Conservation (phyloP, 2,797 vertebrate species). For the Mycteria americana region DNA sequence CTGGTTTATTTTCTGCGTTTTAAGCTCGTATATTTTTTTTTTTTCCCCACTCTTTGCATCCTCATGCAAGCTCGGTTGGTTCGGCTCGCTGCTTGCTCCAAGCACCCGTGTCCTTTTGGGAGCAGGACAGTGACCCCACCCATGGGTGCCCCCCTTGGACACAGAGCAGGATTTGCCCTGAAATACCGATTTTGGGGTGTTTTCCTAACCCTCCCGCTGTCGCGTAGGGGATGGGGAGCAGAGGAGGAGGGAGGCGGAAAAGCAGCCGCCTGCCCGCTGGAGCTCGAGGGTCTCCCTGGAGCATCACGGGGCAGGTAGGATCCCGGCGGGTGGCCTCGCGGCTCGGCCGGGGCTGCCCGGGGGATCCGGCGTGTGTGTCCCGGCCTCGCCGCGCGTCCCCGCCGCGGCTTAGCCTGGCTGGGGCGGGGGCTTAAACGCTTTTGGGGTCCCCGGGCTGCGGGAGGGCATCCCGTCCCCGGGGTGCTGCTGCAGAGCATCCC, state of each 20-base stretch:
- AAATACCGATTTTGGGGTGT: background rate
- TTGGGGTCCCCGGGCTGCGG: background rate
- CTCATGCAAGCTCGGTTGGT: background rate
- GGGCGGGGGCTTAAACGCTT: background rate
- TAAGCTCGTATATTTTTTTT: background rate
- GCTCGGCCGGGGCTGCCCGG: background rate
- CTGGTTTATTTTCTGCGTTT: background rate
- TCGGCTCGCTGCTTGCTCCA: background rate
- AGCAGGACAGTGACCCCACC: background rate
- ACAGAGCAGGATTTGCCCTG: background rate
- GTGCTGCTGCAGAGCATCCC: background rate
- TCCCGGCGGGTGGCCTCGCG: fast-evolving
- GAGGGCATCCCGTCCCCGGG: background rate
- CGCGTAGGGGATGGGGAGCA: slow-evolving; percentile 13
- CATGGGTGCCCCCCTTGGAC: background rate
- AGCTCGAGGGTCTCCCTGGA: slow-evolving; percentile 10
- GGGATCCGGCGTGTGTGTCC: background rate
- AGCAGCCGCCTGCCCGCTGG: background rate
- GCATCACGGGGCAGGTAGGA: slow-evolving; percentile 28
- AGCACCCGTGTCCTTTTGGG: background rate
- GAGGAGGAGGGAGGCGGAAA: slow-evolving; percentile 6
- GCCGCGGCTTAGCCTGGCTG: fast-evolving
- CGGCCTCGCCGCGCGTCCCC: background rate
- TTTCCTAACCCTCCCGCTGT: background rate
- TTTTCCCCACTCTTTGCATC: background rate